phyloP scores from a whole-genome alignment of 2,888 invertebrate genomes.

The Yponomeuta sedellus region DNA sequence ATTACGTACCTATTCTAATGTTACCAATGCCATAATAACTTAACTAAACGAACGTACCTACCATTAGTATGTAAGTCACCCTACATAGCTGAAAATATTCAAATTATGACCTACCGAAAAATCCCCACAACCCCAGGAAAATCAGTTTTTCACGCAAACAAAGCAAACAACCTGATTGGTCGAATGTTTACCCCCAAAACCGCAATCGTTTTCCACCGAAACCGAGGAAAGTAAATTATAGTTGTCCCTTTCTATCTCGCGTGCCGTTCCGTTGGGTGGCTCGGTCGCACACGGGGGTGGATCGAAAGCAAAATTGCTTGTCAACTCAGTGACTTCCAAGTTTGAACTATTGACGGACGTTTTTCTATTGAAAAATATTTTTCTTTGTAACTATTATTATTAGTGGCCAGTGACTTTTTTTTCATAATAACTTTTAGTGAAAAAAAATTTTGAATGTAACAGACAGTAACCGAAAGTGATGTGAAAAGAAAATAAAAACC shows the following conservation, averaged over 20 bases:
- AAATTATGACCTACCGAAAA: conserved; percentile 1
- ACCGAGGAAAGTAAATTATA: conserved; percentile 46
- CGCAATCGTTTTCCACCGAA: conserved; percentile 49
- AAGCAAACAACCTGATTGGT: conserved; percentile 44
- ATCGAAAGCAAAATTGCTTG: conserved; percentile 33
- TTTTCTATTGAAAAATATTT: conserved; percentile 34
- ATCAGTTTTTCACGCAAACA: conserved; percentile 20
- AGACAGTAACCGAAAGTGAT: conserved; percentile 15
- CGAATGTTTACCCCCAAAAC: conserved; percentile 36
- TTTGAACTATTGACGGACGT: conserved; percentile 64
- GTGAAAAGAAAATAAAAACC: conserved; percentile 18
- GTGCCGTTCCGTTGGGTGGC: conserved; percentile 32
- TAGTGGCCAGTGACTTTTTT: conserved; percentile 24
- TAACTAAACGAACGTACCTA: not conserved
- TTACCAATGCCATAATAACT: too few species aligned
- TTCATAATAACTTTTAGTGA: not conserved
- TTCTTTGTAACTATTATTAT: conserved; percentile 15
- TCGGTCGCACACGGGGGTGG: conserved; percentile 53
- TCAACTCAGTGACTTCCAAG: conserved; percentile 62
- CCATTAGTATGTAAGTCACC: not conserved
- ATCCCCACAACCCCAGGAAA: not conserved
- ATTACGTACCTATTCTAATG: too few species aligned
- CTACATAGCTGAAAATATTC: not conserved
- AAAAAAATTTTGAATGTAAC: not conserved
- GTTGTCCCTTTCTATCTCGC: conserved; percentile 39